Percentiles rank a stretch among this genome's conserved stretches.
These are phyloP conservation scores for Nothocercus nigrocapillus DNA, from an alignment of 2,113 vertebrate species.

Conservation along the genomic window DNA sequence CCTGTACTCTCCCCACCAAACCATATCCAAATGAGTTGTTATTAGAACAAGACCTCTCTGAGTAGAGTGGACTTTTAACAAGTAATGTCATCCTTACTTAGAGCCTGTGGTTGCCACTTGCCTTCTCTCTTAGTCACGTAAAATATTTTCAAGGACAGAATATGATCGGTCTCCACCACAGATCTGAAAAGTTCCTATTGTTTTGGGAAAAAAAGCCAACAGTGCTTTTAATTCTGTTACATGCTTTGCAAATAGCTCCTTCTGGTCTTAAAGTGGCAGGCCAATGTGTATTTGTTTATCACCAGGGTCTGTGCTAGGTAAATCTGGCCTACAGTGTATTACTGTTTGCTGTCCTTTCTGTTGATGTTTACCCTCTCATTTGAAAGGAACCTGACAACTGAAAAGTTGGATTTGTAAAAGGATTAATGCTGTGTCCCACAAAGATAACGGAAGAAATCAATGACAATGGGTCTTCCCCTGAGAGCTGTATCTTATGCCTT, in stretches of 20 bases:
- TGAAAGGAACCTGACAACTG: slow-evolving; percentile 10
- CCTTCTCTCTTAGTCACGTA: not conserved
- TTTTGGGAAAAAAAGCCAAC: slow-evolving; percentile 10
- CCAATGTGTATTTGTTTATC: not conserved
- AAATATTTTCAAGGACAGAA: not conserved
- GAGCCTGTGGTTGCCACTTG: not conserved
- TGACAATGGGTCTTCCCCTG: not conserved
- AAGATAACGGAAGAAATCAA: slow-evolving; percentile 38
- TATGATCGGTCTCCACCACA: not conserved
- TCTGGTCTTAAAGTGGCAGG: slow-evolving; percentile 18
- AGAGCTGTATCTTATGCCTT: not conserved
- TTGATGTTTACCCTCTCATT: slow-evolving; percentile 40
- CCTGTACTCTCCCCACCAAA: not conserved
- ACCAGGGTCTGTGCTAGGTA: slow-evolving; percentile 24
- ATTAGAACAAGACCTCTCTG: not conserved
- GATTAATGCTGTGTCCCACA: slow-evolving; percentile 24
- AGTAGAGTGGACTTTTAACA: not conserved
- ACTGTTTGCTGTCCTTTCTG: slow-evolving; percentile 29
- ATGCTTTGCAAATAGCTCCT: slow-evolving; percentile 10
- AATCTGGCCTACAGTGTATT: slow-evolving; percentile 12
- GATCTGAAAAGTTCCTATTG: not conserved
- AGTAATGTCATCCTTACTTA: not conserved
- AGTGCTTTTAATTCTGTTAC: not conserved
- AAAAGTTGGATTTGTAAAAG: slow-evolving; percentile 30
- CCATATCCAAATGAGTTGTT: not conserved